Base-by-base conservation (phyloP, 37 sponge, comb jelly and placozoan genomes). In the Axinella damicornis region DNA sequence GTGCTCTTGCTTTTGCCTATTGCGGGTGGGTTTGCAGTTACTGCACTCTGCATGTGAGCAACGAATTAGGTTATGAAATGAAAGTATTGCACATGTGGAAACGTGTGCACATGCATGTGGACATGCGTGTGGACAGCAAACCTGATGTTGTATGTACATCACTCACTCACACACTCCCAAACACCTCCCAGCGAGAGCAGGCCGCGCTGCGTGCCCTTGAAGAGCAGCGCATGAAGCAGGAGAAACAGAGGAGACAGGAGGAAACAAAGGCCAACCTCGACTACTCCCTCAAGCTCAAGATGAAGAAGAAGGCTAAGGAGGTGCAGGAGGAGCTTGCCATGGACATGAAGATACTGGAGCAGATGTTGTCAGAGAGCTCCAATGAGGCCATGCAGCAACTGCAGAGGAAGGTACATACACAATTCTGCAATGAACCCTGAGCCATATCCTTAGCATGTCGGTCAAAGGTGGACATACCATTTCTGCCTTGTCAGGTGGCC, bases 321-420 rank as follows among this genome's bases (percentile, higher is more conserved):
- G 75, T 91, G 30, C 97, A 98, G 69, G 95, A 94, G 67, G 97
- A 98, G 73, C 76, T 98, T 4, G 99, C 97, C 22, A 73, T 96
- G 74, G 99, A 98, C 57, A 98, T 98, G 99, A 98, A 95, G 80
- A 79, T 96, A 24, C 77, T 98, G 31, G 95, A 98, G 66, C 86
- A 92, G 17, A 88, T 98, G 77, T 77, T 98, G 25, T 32, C 60
- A 30, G 79, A 86, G 60, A 95, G 90, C 31, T 80, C 69, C 65
- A 95, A 94, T 87, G 97, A 96, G 30, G 93, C 87, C 25, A 83
- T 84, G 81, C 85, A 90, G 41, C 59, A 74, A 2, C 80, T 90
- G 9, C 80, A 96, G 56, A 85, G 79, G 58, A 92, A 94, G 87
- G 93, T 93, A 28, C n/a, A n/a, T n/a, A n/a, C n/a, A n/a, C n/a